Evolutionary conservation across 2,888 invertebrate genomes (phyloP), one percentile per base, ranked within the genome.

Genomic region (Corbicula japonica): DNA sequence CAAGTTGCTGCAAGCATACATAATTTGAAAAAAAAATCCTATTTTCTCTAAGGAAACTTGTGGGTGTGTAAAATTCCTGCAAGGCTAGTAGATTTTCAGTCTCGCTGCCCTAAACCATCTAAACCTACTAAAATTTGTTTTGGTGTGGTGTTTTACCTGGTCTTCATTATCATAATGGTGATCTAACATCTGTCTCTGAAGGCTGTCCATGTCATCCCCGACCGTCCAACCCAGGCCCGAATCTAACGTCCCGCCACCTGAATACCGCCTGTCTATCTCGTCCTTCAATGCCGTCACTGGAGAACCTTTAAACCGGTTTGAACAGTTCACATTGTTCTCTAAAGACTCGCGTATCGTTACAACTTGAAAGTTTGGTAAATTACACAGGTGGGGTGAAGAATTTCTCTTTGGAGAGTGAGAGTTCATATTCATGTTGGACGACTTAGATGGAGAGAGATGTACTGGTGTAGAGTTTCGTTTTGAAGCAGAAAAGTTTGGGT

Each of bases 251-350:
- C 79, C 80, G 0, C 76, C 61, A n/a, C 80, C 80, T 34, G 86
- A 73, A 54, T 86, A 92, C 48, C 91, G 79, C n/a, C 85, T 68
- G 78, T 93, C 93, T 23, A 93, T 92, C 65, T 91, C 91, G 62
- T 92, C 92, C 72, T 92, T 93, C 34, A 93, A 80, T 10, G 92
- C 90, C n/a, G 90, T 91, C 60, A 93, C 92, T 2, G 93, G 93
- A 2, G 92, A 92, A 15, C 92, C 92, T 80, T 89, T 89, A 71
- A 86, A 85, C 69, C 89, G 83, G 58, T 78, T 83, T 18, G 86
- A 81, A 80, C 83, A 86, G 68, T 83, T 87, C 54, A 83, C 80
- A 77, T 80, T 77, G 73, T 80, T 78, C 54, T 87, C 87, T 23
- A 89, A 46, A 23, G 88, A 88, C 38, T 89, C 87, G 48, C 84